These are phyloP conservation scores for Lacerta bilineata DNA, from an alignment of 2,797 vertebrate species.

Conservation along the genomic window DNA sequence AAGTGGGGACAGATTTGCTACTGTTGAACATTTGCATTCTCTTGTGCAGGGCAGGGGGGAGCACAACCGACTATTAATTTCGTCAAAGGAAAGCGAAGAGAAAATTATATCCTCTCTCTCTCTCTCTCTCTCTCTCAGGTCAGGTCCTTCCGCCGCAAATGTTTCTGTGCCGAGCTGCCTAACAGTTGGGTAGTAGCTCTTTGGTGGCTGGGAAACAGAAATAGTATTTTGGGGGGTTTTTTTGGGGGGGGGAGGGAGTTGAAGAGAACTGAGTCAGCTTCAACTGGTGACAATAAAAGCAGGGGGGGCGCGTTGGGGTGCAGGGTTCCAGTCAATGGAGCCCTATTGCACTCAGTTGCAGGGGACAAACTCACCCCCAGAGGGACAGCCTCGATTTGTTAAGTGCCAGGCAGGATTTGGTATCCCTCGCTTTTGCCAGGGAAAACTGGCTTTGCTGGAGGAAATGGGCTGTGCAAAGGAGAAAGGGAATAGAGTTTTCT, in stretches of 20 bases:
- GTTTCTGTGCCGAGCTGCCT: no score
- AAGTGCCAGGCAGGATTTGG: background rate
- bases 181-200: background rate
- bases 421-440: background rate
- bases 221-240: slow-evolving; percentile 19
- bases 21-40: slow-evolving; percentile 28
- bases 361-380: background rate
- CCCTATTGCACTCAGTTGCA: background rate
- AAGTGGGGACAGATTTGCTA: slow-evolving; percentile 23
- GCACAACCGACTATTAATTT: background rate
- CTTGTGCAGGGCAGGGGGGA: slow-evolving; percentile 6
- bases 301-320: background rate
- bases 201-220: slow-evolving; percentile 53
- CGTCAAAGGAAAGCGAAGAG: background rate
- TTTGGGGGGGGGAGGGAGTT: no score
- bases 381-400: background rate
- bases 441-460: no score
- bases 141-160: background rate
- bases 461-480: background rate
- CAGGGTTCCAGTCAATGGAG: background rate
- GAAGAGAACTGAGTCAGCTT: no score
- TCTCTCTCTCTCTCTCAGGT: background rate
- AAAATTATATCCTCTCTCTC: background rate
- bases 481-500: background rate
- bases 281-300: background rate